phyloP scores from a whole-genome alignment of 2,797 vertebrate species.

The Xenentodon cancila region DNA sequence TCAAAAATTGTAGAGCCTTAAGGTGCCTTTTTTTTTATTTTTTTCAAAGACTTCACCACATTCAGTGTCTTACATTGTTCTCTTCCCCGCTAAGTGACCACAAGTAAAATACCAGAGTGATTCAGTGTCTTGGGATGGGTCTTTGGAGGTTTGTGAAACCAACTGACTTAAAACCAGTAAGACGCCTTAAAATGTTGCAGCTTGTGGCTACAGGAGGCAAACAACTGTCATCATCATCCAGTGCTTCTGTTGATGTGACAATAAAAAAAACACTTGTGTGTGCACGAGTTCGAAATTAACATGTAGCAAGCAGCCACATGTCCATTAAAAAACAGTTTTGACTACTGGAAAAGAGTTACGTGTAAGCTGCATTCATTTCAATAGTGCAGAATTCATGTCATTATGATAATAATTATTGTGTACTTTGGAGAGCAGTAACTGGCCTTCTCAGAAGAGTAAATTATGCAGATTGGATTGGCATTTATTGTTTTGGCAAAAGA shows the following conservation, averaged over 20 bases:
- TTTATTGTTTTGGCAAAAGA: too few relatives aligned
- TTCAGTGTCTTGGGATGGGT: constrained; percentile 38
- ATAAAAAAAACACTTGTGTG: constrained; percentile 5
- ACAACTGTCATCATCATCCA: constrained; percentile 55
- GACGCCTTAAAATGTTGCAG: constrained; percentile 43
- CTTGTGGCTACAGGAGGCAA: constrained; percentile 41
- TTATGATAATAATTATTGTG: neutral
- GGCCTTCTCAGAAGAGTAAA: too few relatives aligned
- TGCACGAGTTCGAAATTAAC: neutral
- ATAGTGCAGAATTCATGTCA: neutral
- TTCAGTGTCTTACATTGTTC: constrained; percentile 48
- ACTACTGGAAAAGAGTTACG: neutral
- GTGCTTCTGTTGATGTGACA: constrained; percentile 8
- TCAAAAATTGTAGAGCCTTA: constrained; percentile 21
- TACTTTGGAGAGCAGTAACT: too few relatives aligned
- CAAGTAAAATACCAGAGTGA: constrained; percentile 60
- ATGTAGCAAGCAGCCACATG: neutral
- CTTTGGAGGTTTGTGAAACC: constrained; percentile 33
- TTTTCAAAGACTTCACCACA: constrained; percentile 13
- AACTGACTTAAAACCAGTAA: constrained; percentile 23
- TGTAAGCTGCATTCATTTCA: constrained; percentile 7
- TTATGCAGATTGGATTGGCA: too few relatives aligned
- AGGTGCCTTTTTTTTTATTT: constrained; percentile 17
- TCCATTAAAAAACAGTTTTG: neutral
- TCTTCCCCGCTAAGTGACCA: constrained; percentile 35